A percentile compares a stretch with the other conserved stretches of the same genome.
These are phyloP conservation scores for Arion vulgaris DNA, from an alignment of 1,140 invertebrate genomes.

Conservation along the genomic window DNA sequence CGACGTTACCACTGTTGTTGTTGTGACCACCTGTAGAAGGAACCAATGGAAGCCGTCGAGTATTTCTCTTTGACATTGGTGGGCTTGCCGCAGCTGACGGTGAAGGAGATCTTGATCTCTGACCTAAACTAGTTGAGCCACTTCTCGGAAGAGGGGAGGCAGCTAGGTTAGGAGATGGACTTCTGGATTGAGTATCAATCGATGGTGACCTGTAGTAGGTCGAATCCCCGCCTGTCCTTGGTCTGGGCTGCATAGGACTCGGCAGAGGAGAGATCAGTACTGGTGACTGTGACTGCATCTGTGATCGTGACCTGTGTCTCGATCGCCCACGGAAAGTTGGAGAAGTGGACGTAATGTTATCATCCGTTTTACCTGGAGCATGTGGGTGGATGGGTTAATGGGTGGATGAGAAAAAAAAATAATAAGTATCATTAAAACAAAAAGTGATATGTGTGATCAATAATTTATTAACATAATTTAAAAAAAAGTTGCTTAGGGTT, in stretches of 20 bases:
- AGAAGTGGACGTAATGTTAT: conserved; percentile 62
- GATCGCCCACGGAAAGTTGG: conserved; percentile 48
- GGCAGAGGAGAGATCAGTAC: conserved; percentile 61
- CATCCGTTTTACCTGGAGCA: conserved; percentile 46
- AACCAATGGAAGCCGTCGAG: neutral
- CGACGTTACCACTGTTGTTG: neutral
- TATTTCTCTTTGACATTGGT: conserved; percentile 76
- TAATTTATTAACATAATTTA: neutral
- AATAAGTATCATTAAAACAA: neutral
- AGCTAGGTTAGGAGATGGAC: conserved; percentile 85
- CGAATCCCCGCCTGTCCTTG: conserved; percentile 41
- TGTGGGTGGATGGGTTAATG: too few relatives aligned
- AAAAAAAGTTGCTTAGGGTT: neutral
- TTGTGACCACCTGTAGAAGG: neutral
- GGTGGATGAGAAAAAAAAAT: conserved; percentile 5
- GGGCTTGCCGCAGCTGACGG: conserved; percentile 77
- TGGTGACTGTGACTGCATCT: conserved; percentile 56
- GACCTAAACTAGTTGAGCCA: conserved; percentile 74
- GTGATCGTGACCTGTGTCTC: conserved; percentile 47
- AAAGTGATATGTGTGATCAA: too few relatives aligned
- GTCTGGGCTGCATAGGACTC: conserved; percentile 52
- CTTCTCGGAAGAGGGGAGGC: conserved; percentile 61
- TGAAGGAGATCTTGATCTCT: conserved; percentile 73
- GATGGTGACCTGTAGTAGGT: conserved; percentile 67
- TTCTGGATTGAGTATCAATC: conserved; percentile 79